Base-by-base conservation (phyloP, 2,113 vertebrate genomes). In the Machaerirhynchus nigripectus region DNA sequence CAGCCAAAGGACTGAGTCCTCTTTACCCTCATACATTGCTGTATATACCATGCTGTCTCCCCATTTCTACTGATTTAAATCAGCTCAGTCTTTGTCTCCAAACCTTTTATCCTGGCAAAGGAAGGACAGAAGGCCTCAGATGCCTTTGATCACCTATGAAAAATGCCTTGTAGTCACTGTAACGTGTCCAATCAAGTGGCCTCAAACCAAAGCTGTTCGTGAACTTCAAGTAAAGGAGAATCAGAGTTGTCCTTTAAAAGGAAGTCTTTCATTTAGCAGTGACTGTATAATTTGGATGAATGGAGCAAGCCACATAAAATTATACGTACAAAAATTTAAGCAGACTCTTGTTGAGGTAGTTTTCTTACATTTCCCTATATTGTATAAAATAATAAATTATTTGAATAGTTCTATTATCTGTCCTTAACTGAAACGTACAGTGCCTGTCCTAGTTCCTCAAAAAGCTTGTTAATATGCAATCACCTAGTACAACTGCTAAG, bases 391-490 rank as follows among this genome's bases (percentile, higher is more conserved):
- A 98, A 97, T 98, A 98, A 97, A 98, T 98, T 98, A 97, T 97
- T 97, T 97, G 97, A 98, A 97, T 97, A 96, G 95, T 98, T 98
- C 97, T 97, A 98, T 98, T 98, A 98, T 97, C 98, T 97, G 75
- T 96, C 97, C 97, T 98, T 98, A 98, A 98, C 98, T 97, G 98
- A 98, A 98, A 98, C 90, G 33, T 97, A 97, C 97, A 97, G 95
- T 83, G 97, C 97, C 98, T 98, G 98, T 98, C 98, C 98, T 96
- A 96, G 95, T 97, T 98, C 98, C 97, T 98, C 98, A 98, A 98
- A 98, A 98, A 98, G 97, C 98, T 98, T 98, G 98, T 98, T 98
- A 98, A 98, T 98, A 98, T 98, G 98, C 98, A 98, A 98, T 98
- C 98, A 98, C 98, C 98, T 98, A 97, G 98, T 98, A 98, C 97